phyloP scores from a whole-genome alignment of 2,113 vertebrate genomes.

The Gallinago paraguaiae region DNA sequence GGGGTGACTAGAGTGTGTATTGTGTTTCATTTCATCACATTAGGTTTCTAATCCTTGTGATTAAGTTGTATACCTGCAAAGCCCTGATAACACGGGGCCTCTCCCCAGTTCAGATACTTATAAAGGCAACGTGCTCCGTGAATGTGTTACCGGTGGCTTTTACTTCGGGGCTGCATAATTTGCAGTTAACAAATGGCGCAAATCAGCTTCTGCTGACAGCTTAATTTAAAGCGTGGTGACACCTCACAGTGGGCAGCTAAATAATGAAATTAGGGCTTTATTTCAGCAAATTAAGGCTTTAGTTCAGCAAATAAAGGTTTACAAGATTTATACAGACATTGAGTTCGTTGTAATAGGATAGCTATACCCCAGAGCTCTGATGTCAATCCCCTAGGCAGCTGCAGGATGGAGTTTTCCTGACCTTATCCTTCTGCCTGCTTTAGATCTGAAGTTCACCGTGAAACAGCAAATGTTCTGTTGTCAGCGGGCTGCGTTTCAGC shows the following conservation, averaged over 20 bases:
- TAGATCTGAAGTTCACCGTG: neutral
- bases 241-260: slow-evolving; percentile 29
- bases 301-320: slow-evolving; percentile 21
- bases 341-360: slow-evolving; percentile 4
- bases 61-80: slow-evolving; percentile 32
- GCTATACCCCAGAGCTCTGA: neutral
- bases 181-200: neutral
- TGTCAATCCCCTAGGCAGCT: neutral
- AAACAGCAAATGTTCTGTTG: neutral
- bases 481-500: neutral
- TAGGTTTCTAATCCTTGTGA: neutral
- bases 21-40: neutral
- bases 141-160: neutral
- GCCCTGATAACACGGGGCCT: neutral
- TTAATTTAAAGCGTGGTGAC: slow-evolving; percentile 33
- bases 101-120: neutral
- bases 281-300: slow-evolving; percentile 26
- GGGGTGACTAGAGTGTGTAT: neutral
- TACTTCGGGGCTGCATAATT: neutral
- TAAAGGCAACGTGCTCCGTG: neutral
- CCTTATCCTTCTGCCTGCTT: neutral
- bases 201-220: slow-evolving; percentile 6
- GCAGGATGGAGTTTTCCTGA: neutral
- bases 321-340: neutral
- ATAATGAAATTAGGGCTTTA: slow-evolving; percentile 50